These are phyloP conservation scores for Ciconia stormi DNA, from an alignment of 2,113 vertebrate species.

Conservation along the genomic window DNA sequence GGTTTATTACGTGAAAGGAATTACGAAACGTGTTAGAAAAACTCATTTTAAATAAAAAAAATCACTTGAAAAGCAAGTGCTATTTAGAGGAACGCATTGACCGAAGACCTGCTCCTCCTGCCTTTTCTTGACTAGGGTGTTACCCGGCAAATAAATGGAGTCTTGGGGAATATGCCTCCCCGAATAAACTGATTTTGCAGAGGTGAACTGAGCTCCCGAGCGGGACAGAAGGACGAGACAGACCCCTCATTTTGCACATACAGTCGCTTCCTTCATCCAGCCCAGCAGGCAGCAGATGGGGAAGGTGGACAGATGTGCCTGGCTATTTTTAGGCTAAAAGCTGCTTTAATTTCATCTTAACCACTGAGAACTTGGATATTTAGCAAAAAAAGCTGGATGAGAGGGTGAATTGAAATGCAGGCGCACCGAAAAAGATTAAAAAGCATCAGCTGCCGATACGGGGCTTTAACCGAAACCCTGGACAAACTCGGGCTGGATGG, in stretches of 20 bases:
- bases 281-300: neutral
- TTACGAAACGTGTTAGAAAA: neutral
- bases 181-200: neutral
- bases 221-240: neutral
- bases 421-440: neutral
- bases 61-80: neutral
- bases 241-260: neutral
- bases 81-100: rapidly evolving
- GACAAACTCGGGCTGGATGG: neutral
- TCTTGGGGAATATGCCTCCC: neutral
- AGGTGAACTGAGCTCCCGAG: neutral
- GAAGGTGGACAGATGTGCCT: neutral
- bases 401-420: neutral
- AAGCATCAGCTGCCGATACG: neutral
- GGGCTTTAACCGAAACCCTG: neutral
- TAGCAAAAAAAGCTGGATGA: neutral
- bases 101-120: neutral
- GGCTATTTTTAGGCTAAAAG: constrained; percentile 6
- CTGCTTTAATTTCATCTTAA: neutral
- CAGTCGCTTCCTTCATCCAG: neutral
- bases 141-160: neutral
- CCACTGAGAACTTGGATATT: neutral
- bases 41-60: neutral
- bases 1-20: neutral
- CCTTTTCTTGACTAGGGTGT: neutral